Percentiles rank a stretch among this genome's conserved stretches.
phyloP scores from a whole-genome alignment of 2,888 invertebrate genomes.

The Synanthedon formicaeformis region DNA sequence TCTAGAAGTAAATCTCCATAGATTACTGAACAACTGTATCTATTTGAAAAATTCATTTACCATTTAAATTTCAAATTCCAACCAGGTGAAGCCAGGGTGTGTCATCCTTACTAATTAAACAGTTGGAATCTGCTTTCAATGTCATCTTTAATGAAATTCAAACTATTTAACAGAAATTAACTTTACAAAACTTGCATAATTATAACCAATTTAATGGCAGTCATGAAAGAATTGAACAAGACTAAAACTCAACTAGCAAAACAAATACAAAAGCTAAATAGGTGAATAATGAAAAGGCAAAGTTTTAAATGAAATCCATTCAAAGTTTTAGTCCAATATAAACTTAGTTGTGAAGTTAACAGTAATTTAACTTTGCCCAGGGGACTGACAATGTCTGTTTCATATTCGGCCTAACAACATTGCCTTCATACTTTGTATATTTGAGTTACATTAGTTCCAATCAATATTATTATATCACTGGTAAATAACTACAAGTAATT shows the following conservation, averaged over 20 bases:
- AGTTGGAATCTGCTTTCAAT: not conserved
- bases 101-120: too few relatives aligned
- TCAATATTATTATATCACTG: not conserved
- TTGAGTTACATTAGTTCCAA: not conserved
- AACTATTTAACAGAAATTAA: not conserved
- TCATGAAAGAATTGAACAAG: slow-evolving; percentile 33
- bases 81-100: too few relatives aligned
- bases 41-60: too few relatives aligned
- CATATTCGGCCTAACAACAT: not conserved
- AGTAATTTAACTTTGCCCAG: slow-evolving; percentile 33
- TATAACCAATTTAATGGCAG: slow-evolving; percentile 21
- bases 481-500: not conserved
- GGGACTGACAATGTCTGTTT: not conserved
- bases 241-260: slow-evolving; percentile 21
- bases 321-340: slow-evolving; percentile 40
- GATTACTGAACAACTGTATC: too few relatives aligned
- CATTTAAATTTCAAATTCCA: too few relatives aligned
- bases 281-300: slow-evolving; percentile 45
- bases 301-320: slow-evolving; percentile 50
- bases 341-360: slow-evolving; percentile 25
- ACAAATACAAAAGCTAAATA: slow-evolving; percentile 43
- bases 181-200: not conserved
- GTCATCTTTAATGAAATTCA: not conserved
- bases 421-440: not conserved
- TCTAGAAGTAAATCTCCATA: too few relatives aligned